A percentile compares a stretch with the other conserved stretches of the same genome.
Evolutionary conservation across 2,797 vertebrate species (phyloP).

Genomic region (Coregonus ussuriensis): DNA sequence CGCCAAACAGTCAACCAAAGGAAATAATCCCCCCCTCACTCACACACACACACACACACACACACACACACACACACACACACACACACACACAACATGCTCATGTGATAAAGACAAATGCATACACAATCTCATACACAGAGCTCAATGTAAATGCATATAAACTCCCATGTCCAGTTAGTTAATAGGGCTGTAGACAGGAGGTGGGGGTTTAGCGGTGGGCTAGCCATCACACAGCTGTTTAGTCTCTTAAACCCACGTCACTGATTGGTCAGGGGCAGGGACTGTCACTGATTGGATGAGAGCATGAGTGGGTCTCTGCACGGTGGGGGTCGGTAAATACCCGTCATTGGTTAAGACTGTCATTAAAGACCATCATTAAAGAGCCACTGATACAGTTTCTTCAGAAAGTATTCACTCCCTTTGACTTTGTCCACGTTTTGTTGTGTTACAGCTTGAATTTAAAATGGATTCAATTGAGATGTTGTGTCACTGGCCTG

Average conservation of each 20-base stretch:
- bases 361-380: background rate
- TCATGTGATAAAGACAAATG: too few relatives aligned
- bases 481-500: too few relatives aligned
- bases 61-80: too few relatives aligned
- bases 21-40: constrained; percentile 60
- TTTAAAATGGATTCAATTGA: too few relatives aligned
- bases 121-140: background rate
- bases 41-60: too few relatives aligned
- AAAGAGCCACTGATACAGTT: too few relatives aligned
- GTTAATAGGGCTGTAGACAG: constrained; percentile 10
- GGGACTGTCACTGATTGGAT: constrained; percentile 22
- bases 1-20: constrained; percentile 77
- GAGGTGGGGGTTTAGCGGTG: background rate
- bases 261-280: constrained; percentile 29
- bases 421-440: too few relatives aligned
- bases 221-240: constrained; percentile 28
- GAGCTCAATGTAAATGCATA: constrained; percentile 5
- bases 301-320: background rate
- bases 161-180: background rate
- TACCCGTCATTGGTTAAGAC: background rate
- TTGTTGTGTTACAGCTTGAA: too few relatives aligned
- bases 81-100: background rate
- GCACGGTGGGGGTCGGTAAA: background rate
- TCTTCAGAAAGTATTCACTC: too few relatives aligned
- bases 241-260: constrained; percentile 35